These are phyloP conservation scores for Prorops nasuta DNA, from an alignment of 1,140 invertebrate genomes.

Conservation along the genomic window DNA sequence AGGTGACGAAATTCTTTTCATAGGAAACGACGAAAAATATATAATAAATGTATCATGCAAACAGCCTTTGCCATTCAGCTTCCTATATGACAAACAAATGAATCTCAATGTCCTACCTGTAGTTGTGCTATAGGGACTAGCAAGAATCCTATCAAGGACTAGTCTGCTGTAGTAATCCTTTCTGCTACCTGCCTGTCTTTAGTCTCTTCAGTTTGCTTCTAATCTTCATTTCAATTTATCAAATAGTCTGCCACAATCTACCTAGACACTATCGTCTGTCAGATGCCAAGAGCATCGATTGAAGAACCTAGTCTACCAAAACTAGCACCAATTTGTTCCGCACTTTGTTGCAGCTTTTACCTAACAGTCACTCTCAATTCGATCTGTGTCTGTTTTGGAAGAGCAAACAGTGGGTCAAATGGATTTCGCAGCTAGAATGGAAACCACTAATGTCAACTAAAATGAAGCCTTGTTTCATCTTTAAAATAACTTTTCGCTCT, in stretches of 20 bases:
- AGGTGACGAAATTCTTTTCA: constrained; percentile 10
- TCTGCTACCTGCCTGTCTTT: constrained; percentile 44
- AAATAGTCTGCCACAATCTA: constrained; percentile 23
- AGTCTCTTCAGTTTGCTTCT: constrained; percentile 35
- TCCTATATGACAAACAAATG: constrained; percentile 21
- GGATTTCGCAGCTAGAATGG: neutral
- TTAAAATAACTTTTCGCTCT: too few species aligned
- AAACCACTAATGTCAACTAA: neutral
- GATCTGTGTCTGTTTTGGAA: neutral
- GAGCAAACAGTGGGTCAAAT: neutral
- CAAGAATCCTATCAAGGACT: constrained; percentile 40
- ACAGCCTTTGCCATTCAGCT: constrained; percentile 3
- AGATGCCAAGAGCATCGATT: neutral
- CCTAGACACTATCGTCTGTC: constrained; percentile 18
- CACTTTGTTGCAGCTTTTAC: neutral
- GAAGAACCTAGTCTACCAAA: constrained; percentile 4
- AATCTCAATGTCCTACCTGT: constrained; percentile 49
- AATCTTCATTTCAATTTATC: constrained; percentile 26
- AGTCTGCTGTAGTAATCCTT: constrained; percentile 38
- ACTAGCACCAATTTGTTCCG: neutral
- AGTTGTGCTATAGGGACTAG: constrained; percentile 37
- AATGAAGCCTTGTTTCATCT: too few species aligned
- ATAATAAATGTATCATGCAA: constrained; percentile 14
- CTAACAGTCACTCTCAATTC: constrained; percentile 9
- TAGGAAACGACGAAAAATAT: constrained; percentile 6